Conservation (phyloP, 1,140 invertebrate genomes). For the Caerostris extrusa region DNA sequence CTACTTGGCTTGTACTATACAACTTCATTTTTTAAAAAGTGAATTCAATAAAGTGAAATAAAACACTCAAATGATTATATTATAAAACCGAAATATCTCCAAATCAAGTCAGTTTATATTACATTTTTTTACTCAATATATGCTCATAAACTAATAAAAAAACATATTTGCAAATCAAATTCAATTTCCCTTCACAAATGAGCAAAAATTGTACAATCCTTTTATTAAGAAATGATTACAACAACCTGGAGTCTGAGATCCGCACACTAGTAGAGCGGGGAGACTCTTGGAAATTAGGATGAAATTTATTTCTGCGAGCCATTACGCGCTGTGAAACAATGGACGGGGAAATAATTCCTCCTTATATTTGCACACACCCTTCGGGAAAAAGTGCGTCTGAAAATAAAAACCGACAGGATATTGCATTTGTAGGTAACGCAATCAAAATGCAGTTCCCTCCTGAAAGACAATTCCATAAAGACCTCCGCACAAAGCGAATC, state of each 20-base stretch:
- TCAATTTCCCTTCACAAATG: neutral
- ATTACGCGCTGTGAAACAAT: slow-evolving; percentile 47
- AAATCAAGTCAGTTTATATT: too few relatives aligned
- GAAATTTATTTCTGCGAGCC: slow-evolving; percentile 9
- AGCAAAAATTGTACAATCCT: neutral
- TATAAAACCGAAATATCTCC: too few relatives aligned
- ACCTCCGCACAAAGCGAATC: neutral
- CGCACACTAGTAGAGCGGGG: neutral
- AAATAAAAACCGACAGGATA: slow-evolving; percentile 50
- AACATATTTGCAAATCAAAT: too few relatives aligned
- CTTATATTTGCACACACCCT: slow-evolving; percentile 48
- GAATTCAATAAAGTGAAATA: too few relatives aligned
- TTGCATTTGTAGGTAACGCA: slow-evolving; percentile 62
- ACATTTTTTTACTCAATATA: too few relatives aligned
- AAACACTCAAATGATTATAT: too few relatives aligned
- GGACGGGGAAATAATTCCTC: slow-evolving; percentile 51
- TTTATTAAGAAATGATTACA: neutral
- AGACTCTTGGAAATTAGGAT: neutral
- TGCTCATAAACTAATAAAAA: too few relatives aligned
- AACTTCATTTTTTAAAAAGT: too few relatives aligned
- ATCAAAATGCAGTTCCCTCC: slow-evolving; percentile 57
- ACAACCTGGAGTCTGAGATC: neutral
- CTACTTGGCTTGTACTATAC: too few relatives aligned
- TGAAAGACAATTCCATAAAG: slow-evolving; percentile 36
- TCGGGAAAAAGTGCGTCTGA: neutral